Conservation (phyloP, 2,797 vertebrate genomes). For the Hybognathus amarus region DNA sequence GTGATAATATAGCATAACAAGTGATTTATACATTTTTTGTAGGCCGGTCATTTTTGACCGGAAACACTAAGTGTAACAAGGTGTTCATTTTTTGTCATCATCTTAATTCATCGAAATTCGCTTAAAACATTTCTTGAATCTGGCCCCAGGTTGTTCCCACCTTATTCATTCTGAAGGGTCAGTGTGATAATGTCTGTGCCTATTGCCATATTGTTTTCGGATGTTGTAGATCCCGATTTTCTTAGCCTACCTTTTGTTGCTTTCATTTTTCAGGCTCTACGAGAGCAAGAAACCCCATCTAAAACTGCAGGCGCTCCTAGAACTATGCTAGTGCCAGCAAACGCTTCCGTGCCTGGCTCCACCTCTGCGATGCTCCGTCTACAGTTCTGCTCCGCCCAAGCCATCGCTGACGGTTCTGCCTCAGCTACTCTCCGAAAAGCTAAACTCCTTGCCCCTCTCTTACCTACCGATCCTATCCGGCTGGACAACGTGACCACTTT, state of each 20-base stretch:
- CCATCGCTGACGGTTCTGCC: conserved; percentile 75
- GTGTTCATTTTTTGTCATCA: no score
- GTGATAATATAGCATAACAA: no score
- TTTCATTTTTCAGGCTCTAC: conserved; percentile 69
- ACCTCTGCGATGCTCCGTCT: conserved; percentile 79
- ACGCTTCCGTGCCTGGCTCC: conserved; percentile 72
- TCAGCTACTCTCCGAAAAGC: conserved; percentile 61
- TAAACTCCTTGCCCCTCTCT: conserved; percentile 68
- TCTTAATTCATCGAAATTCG: background rate
- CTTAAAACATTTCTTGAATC: background rate
- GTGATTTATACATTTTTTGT: no score
- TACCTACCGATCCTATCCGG: conserved; percentile 62
- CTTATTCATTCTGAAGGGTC: background rate
- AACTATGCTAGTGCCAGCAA: conserved; percentile 69
- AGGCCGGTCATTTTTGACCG: no score
- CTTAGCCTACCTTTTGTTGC: background rate
- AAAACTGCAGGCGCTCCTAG: conserved; percentile 60
- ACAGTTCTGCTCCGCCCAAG: conserved; percentile 83
- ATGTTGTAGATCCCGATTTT: background rate
- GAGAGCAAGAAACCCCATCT: conserved; percentile 62
- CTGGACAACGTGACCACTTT: conserved; percentile 72
- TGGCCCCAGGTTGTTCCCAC: background rate
- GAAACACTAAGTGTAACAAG: no score
- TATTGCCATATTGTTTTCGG: background rate
- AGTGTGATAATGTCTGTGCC: background rate